Base-by-base conservation (phyloP, 2,888 invertebrate species). In the Tenthredo mesomela region DNA sequence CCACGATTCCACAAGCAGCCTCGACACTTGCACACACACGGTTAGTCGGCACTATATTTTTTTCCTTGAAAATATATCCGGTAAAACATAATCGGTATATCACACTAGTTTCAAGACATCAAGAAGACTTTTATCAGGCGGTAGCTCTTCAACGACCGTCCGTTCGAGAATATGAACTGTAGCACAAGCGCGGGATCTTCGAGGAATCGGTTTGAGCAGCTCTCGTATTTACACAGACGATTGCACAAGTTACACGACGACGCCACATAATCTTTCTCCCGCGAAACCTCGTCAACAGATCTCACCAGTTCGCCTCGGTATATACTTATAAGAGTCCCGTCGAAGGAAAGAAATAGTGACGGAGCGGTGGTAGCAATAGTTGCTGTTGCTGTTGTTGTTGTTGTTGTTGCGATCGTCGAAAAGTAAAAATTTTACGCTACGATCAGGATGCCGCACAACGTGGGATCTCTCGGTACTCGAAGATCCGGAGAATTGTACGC, bases 221-320 rank as follows among this genome's bases (percentile, higher is more conserved):
- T 25, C 61, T 80, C 61, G 15, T 61, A 61, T 61, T 58, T 80
- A 40, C 80, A 80, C 58, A 61, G 40, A 33, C 61, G 61, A 80
- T 80, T 80, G 80, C 80, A 58, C 58, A 80, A 80, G 80, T 61
- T 25, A 50, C 37, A 21, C 80, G 58, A 58, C 61, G 50, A 80
- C 80, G 58, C 5, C 33, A 37, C 80, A 61, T 40, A 80, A 61
- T 80, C 80, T 33, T 61, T 21, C 37, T n/a, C 37, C 50, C 37
- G 47, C n/a, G 58, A 33, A 78, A 58, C 33, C 25, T 54, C 58
- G 40, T 61, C 37, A 37, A 80, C n/a, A 25, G 47, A 47, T 77
- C 47, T 50, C 29, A 33, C 50, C 54, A n/a, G 54, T 54, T n/a
- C n/a, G 54, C n/a, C n/a, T 0, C n/a, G n/a, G 54, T 54, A 54